Conservation (phyloP, 2,113 vertebrate genomes). For the Montifringilla adamsi region DNA sequence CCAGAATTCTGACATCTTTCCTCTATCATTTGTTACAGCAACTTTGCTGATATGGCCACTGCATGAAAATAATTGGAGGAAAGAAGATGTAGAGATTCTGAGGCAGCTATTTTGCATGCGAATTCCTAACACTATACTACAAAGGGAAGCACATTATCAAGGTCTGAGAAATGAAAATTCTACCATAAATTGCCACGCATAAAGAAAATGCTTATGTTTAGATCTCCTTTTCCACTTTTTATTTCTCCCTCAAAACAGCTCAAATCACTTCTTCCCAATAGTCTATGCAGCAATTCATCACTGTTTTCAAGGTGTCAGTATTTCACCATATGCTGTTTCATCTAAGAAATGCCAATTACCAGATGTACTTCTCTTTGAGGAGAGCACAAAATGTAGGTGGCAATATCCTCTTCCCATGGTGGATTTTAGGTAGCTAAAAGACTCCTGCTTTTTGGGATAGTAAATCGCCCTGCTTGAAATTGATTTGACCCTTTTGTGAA, state of each 20-base stretch:
- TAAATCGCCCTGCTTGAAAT: neutral
- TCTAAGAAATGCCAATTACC: neutral
- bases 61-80: neutral
- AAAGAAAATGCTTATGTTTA: neutral
- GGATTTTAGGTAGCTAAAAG: neutral
- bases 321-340: neutral
- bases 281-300: neutral
- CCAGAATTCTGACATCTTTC: neutral
- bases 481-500: neutral
- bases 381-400: neutral
- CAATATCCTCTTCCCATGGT: neutral
- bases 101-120: neutral
- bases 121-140: neutral
- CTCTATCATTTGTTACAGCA: neutral
- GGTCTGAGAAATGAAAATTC: neutral
- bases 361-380: neutral
- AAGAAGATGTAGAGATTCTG: neutral
- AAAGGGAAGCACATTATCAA: neutral
- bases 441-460: neutral
- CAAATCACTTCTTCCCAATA: neutral
- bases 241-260: neutral
- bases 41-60: neutral
- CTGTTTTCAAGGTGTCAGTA: neutral
- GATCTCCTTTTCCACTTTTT: neutral
- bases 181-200: neutral